A percentile compares a stretch with the other conserved stretches of the same genome.
These are phyloP conservation scores for Brachirus orientalis DNA, from an alignment of 2,113 vertebrate species.

Conservation along the genomic window DNA sequence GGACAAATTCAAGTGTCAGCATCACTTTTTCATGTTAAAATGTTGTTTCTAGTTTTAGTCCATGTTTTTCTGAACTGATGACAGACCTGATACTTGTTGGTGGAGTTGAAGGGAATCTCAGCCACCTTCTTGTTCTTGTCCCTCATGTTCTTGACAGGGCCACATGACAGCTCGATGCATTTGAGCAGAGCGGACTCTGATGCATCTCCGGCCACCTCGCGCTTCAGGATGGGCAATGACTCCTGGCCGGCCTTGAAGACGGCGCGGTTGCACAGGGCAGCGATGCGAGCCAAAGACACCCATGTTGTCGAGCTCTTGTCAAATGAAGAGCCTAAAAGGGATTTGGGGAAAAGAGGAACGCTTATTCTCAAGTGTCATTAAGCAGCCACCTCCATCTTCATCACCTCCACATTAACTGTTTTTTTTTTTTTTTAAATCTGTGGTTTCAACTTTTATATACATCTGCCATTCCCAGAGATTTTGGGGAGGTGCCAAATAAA, in stretches of 20 bases:
- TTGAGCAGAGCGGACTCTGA: slow-evolving; percentile 92
- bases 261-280: slow-evolving; percentile 89
- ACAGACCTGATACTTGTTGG: slow-evolving; percentile 84
- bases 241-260: slow-evolving; percentile 93
- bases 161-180: slow-evolving; percentile 91
- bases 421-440: too few species aligned
- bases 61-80: neutral
- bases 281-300: slow-evolving; percentile 88
- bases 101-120: slow-evolving; percentile 92
- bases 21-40: too few species aligned
- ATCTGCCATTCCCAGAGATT: too few species aligned
- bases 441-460: too few species aligned
- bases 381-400: too few species aligned
- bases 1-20: neutral
- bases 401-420: too few species aligned
- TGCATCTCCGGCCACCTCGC: slow-evolving; percentile 88
- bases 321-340: slow-evolving; percentile 85
- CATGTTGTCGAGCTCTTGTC: slow-evolving; percentile 92
- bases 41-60: neutral
- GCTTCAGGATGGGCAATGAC: slow-evolving; percentile 88
- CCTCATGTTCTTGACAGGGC: slow-evolving; percentile 86
- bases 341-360: neutral
- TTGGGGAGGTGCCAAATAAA: too few species aligned
- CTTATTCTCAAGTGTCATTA: neutral
- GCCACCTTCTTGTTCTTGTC: slow-evolving; percentile 93